Conservation (phyloP, 2,888 invertebrate genomes). For the Drosophila diplacantha region DNA sequence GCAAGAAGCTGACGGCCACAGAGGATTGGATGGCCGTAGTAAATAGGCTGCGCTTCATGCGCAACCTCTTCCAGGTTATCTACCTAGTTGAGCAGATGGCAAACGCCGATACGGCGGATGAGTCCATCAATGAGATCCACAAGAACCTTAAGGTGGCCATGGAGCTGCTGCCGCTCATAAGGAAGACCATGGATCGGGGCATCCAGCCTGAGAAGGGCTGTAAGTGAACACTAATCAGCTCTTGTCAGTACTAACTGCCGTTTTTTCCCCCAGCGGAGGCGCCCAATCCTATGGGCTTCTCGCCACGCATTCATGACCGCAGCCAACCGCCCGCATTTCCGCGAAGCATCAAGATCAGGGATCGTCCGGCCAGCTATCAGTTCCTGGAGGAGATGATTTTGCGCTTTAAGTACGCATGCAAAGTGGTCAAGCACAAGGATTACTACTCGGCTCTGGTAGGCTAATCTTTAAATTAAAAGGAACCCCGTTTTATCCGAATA, state of each 20-base stretch:
- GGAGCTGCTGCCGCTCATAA: slow-evolving; percentile 89
- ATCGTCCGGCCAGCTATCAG: slow-evolving; percentile 82
- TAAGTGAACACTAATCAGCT: slow-evolving; percentile 44
- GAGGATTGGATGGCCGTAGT: slow-evolving; percentile 84
- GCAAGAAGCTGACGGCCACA: slow-evolving; percentile 78
- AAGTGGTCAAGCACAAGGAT: slow-evolving; percentile 86
- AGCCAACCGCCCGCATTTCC: slow-evolving; percentile 99
- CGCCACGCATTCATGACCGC: slow-evolving; percentile 96
- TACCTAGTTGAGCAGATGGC: slow-evolving; percentile 69
- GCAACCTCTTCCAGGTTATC: slow-evolving; percentile 90
- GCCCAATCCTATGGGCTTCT: slow-evolving; percentile 94
- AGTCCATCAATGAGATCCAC: slow-evolving; percentile 85
- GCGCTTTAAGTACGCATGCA: slow-evolving; percentile 88
- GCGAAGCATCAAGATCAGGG: slow-evolving; percentile 94
- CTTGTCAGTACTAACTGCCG: accelerated
- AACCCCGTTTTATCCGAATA: background rate
- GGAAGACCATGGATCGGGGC: slow-evolving; percentile 86
- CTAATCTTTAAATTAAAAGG: accelerated
- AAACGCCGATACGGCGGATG: slow-evolving; percentile 79
- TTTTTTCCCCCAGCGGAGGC: slow-evolving; percentile 78
- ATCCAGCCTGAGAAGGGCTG: slow-evolving; percentile 81
- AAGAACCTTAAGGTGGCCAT: slow-evolving; percentile 88
- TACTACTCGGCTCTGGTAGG: slow-evolving; percentile 89
- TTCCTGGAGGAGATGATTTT: slow-evolving; percentile 90
- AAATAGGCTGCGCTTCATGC: slow-evolving; percentile 90